phyloP scores from a whole-genome alignment of 2,797 vertebrate species.

The Epinephelus malabaricus region DNA sequence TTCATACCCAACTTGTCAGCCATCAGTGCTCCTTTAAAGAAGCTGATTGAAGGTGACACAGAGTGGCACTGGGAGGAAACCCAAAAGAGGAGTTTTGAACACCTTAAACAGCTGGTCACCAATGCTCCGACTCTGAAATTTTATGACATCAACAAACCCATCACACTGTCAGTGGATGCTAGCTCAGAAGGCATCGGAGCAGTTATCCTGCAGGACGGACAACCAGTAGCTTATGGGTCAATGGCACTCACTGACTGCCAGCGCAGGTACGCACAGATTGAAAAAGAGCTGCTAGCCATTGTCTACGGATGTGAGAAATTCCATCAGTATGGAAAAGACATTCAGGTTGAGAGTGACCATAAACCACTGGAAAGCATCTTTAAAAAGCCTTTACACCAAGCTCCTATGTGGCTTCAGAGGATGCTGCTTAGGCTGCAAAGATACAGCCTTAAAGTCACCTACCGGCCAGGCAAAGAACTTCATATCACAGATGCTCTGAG shows the following conservation, averaged over 20 bases:
- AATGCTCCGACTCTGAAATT: constrained; percentile 17
- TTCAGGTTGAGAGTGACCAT: constrained; percentile 15
- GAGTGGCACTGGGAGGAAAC: too few species aligned
- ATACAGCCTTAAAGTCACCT: too few species aligned
- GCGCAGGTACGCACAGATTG: constrained; percentile 28
- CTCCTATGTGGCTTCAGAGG: constrained; percentile 1
- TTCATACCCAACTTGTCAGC: constrained; percentile 57
- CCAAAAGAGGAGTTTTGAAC: constrained; percentile 36
- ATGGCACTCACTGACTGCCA: constrained; percentile 6
- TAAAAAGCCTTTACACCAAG: background rate
- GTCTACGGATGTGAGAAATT: constrained; percentile 42
- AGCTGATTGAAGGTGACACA: too few species aligned
- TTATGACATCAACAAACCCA: constrained; percentile 10
- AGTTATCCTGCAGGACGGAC: constrained; percentile 37
- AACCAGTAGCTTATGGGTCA: constrained; percentile 20
- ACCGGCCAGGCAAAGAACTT: too few species aligned
- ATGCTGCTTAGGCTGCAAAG: too few species aligned
- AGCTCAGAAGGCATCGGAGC: background rate
- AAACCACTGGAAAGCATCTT: constrained; percentile 34
- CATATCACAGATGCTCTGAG: too few species aligned
- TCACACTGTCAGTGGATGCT: constrained; percentile 21
- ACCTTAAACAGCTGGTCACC: constrained; percentile 11
- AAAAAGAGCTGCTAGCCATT: constrained; percentile 42
- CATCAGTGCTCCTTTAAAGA: background rate
- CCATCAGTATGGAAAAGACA: background rate